phyloP scores from a whole-genome alignment of 2,113 vertebrate genomes.

The Ornithorhynchus anatinus region DNA sequence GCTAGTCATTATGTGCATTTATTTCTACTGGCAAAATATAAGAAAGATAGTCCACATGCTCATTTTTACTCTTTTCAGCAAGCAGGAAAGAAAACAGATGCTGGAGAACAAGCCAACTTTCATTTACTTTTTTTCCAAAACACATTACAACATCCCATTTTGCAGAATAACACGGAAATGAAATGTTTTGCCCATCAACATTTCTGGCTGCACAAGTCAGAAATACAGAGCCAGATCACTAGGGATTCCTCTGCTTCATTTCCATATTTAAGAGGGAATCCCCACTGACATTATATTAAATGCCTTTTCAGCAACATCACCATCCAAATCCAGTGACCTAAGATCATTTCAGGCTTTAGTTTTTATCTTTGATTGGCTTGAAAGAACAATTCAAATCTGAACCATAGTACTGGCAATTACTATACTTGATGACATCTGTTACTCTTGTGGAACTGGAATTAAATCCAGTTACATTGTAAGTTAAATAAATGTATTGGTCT shows the following conservation, averaged over 20 bases:
- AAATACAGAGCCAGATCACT: fast-evolving
- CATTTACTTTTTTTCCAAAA: not conserved
- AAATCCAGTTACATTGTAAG: not conserved
- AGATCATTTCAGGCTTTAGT: not conserved
- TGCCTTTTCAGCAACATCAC: not conserved
- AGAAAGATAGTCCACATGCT: not conserved
- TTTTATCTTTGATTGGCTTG: not conserved
- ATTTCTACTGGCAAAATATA: not conserved
- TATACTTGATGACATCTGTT: fast-evolving
- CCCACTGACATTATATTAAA: not conserved
- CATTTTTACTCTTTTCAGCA: not conserved
- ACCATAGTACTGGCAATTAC: fast-evolving
- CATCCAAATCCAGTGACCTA: conserved; percentile 9
- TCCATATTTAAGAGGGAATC: not conserved
- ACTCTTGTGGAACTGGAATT: not conserved
- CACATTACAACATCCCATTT: not conserved
- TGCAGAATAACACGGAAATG: not conserved
- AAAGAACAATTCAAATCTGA: not conserved
- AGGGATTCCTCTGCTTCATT: not conserved
- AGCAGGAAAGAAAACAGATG: conserved; percentile 39
- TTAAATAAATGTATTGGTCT: not conserved
- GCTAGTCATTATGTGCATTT: not conserved
- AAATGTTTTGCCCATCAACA: not conserved
- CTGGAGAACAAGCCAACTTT: not conserved
- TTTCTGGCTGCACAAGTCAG: not conserved